Conservation (phyloP, 2,113 vertebrate species). For the Tragelaphus scriptus region DNA sequence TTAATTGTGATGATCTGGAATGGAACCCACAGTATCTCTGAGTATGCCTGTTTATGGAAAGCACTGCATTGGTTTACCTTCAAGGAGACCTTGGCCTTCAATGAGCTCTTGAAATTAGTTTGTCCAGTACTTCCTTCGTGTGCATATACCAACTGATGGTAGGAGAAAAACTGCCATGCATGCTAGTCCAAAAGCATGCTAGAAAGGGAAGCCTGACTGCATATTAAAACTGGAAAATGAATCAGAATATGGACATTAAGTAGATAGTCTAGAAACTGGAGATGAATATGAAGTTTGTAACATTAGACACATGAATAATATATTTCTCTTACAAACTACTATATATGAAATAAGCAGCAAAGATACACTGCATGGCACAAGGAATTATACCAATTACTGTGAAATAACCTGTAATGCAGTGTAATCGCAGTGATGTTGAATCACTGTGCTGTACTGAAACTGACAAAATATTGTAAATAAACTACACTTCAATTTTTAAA, state of each 20-base stretch:
- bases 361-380: neutral
- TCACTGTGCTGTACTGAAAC: neutral
- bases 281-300: neutral
- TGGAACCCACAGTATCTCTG: neutral
- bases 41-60: neutral
- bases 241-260: neutral
- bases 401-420: neutral
- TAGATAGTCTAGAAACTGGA: neutral
- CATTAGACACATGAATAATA: neutral
- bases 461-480: neutral
- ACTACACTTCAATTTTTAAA: neutral
- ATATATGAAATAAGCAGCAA: neutral
- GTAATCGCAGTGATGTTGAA: neutral
- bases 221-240: neutral
- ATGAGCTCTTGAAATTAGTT: neutral
- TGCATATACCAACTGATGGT: neutral
- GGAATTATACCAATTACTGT: neutral
- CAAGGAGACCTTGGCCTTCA: neutral
- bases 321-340: neutral
- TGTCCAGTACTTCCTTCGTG: neutral
- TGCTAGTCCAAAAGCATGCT: neutral
- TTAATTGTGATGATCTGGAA: neutral
- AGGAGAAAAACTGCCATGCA: neutral
- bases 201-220: neutral
- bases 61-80: neutral